These are phyloP conservation scores for Teinopalpus imperialis DNA, from an alignment of 2,888 invertebrate species.

Conservation along the genomic window DNA sequence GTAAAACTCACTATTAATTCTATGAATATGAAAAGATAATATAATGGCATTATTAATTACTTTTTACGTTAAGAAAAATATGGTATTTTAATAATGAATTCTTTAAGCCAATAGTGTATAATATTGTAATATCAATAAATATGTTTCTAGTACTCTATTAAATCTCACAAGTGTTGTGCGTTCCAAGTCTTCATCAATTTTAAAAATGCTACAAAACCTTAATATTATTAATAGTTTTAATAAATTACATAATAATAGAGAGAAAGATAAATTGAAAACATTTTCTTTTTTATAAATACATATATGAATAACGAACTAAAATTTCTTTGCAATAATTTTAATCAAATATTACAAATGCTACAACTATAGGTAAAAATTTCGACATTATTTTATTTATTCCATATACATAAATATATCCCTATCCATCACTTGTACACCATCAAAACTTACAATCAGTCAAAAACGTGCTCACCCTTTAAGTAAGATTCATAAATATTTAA, in stretches of 20 bases:
- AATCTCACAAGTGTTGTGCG: constrained; percentile 79
- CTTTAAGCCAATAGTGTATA: constrained; percentile 31
- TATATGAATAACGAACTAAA: constrained; percentile 11
- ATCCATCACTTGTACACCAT: constrained; percentile 34
- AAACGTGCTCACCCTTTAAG: constrained; percentile 39
- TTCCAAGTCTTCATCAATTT: constrained; percentile 64
- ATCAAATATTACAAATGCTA: constrained; percentile 10
- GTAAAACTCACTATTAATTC: background rate
- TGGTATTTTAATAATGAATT: constrained; percentile 16
- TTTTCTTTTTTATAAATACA: constrained; percentile 8
- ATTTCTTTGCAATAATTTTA: background rate
- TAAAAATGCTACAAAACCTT: constrained; percentile 55
- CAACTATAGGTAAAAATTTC: constrained; percentile 12
- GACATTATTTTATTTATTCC: too few species aligned
- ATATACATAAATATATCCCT: too few species aligned
- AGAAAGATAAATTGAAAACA: constrained; percentile 19
- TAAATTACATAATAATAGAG: constrained; percentile 32
- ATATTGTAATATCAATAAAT: constrained; percentile 53
- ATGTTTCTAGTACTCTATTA: constrained; percentile 51
- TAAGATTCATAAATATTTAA: constrained; percentile 21
- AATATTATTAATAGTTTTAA: constrained; percentile 34
- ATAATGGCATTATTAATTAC: too few species aligned
- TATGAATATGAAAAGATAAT: constrained; percentile 5
- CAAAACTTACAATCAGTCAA: constrained; percentile 47
- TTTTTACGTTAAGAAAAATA: constrained; percentile 24